These are phyloP conservation scores for Nephila pilipes DNA, from an alignment of 1,140 invertebrate species.

Conservation along the genomic window DNA sequence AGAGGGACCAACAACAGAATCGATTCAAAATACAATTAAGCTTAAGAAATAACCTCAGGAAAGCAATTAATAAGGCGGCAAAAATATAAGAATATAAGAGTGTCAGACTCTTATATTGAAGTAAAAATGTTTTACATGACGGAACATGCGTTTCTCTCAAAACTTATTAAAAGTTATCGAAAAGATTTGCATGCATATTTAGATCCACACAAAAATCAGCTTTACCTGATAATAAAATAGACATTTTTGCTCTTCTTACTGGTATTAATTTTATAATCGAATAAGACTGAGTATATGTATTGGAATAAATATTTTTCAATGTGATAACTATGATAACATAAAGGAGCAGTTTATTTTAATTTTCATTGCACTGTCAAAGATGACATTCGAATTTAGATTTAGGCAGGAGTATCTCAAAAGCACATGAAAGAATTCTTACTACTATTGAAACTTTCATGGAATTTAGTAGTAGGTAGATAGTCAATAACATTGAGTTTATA, in stretches of 20 bases:
- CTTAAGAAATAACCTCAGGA: neutral
- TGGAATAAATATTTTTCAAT: too few species aligned
- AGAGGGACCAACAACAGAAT: neutral
- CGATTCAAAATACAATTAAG: neutral
- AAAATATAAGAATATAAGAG: neutral
- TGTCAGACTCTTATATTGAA: neutral
- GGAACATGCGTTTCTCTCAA: neutral
- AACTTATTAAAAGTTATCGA: neutral
- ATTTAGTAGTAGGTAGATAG: too few species aligned
- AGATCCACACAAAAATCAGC: neutral
- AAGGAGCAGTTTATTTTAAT: too few species aligned
- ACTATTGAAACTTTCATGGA: too few species aligned
- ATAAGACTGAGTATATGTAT: neutral
- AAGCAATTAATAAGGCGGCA: neutral
- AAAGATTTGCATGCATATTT: neutral
- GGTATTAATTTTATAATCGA: neutral
- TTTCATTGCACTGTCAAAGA: too few species aligned
- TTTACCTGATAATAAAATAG: neutral
- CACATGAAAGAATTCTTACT: too few species aligned
- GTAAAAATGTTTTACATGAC: too few species aligned
- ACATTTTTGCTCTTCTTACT: neutral
- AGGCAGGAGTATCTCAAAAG: too few species aligned
- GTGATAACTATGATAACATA: too few species aligned
- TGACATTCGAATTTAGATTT: too few species aligned
- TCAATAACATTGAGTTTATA: too few species aligned